Conservation (phyloP, 2,888 invertebrate genomes). For the Mimas tiliae region DNA sequence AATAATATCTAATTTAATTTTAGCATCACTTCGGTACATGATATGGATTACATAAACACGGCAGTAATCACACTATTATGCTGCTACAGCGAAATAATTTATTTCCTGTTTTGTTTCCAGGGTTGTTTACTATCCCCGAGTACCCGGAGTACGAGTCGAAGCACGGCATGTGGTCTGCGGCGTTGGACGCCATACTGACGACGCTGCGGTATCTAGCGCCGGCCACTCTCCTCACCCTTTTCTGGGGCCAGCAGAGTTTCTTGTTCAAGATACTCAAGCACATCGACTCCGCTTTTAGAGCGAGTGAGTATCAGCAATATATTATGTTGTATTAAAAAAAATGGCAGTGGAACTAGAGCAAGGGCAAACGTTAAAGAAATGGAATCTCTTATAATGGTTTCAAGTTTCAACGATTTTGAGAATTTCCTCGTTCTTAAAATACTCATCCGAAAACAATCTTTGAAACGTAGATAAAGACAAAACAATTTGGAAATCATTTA, state of each 20-base stretch:
- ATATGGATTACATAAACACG: no score
- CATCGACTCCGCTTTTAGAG: conserved; percentile 81
- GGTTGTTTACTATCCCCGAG: conserved; percentile 79
- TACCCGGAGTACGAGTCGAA: conserved; percentile 71
- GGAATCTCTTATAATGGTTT: no score
- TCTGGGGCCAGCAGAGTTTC: conserved; percentile 84
- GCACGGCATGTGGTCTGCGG: conserved; percentile 81
- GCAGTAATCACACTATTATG: no score
- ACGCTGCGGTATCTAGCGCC: conserved; percentile 84
- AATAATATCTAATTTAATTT: no score
- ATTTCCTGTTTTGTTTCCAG: conserved; percentile 50
- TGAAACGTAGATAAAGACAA: no score
- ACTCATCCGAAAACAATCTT: no score
- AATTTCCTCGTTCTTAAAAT: no score
- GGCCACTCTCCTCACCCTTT: conserved; percentile 80
- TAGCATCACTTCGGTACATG: no score
- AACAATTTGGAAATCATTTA: no score
- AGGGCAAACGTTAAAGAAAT: no score
- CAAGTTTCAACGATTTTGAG: no score
- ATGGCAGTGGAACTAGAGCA: no score
- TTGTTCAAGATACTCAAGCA: conserved; percentile 79
- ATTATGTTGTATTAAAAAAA: neutral
- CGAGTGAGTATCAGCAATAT: conserved; percentile 67
- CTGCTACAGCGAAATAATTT: neutral
- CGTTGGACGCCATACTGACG: conserved; percentile 72